Evolutionary conservation across 2,113 vertebrate genomes (phyloP).

Genomic region (Sylvietta virens): DNA sequence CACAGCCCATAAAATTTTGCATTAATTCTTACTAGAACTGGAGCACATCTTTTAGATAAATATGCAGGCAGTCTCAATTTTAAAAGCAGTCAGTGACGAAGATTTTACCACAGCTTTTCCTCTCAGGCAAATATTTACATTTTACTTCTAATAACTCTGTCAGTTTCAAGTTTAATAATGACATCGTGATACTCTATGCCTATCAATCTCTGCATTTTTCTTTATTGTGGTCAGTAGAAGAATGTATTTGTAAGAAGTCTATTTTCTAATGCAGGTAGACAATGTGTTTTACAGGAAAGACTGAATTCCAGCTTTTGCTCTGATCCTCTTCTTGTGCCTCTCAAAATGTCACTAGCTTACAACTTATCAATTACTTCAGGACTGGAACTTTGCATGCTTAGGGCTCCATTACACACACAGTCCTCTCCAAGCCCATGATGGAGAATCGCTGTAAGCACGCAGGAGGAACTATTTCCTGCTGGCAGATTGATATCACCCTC

Average conservation of each 20-base stretch:
- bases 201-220: neutral
- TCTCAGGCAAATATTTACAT: neutral
- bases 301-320: neutral
- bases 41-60: neutral
- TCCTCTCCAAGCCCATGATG: accelerated
- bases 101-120: neutral
- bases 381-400: neutral
- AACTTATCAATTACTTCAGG: neutral
- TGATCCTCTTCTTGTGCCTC: neutral
- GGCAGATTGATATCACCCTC: neutral
- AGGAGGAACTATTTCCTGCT: neutral
- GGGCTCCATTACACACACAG: neutral
- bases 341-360: neutral
- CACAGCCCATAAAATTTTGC: neutral
- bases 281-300: neutral
- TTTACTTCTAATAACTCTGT: neutral
- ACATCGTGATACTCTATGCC: neutral
- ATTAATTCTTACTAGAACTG: neutral
- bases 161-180: neutral
- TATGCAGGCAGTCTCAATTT: neutral
- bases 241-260: neutral
- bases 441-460: neutral
- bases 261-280: neutral
- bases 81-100: neutral
- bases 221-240: neutral